phyloP scores from a whole-genome alignment of 2,888 invertebrate genomes.

The Euclidia mi region DNA sequence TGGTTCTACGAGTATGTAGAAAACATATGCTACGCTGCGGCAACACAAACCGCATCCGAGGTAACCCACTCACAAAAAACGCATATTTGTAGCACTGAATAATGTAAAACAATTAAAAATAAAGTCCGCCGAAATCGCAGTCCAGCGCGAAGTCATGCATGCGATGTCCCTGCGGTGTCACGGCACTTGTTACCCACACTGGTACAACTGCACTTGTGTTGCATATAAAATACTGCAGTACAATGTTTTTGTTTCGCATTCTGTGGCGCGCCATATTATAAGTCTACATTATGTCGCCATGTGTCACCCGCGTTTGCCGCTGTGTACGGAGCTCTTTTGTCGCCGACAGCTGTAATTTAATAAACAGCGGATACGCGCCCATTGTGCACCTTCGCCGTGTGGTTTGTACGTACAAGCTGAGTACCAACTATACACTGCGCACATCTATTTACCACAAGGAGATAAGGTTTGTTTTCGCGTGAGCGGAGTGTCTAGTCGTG shows the following conservation, averaged over 20 bases:
- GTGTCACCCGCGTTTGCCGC: too few species aligned
- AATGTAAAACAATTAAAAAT: slow-evolving; percentile 2
- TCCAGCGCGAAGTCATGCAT: neutral
- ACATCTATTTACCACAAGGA: neutral
- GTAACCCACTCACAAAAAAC: too few species aligned
- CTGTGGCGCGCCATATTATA: slow-evolving; percentile 10
- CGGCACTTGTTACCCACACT: neutral
- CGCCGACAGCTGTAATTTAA: slow-evolving; percentile 52
- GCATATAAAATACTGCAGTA: slow-evolving; percentile 1
- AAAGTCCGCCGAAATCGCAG: neutral
- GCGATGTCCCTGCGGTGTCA: neutral
- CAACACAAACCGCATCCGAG: too few species aligned
- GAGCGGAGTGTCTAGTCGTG: too few species aligned
- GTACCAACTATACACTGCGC: neutral
- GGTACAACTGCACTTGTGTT: neutral
- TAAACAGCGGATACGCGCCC: slow-evolving; percentile 53
- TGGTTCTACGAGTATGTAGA: too few species aligned
- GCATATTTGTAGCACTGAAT: too few species aligned
- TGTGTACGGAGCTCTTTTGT: slow-evolving; percentile 40
- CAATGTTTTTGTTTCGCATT: neutral
- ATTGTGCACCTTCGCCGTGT: slow-evolving; percentile 55
- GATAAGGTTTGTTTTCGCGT: slow-evolving; percentile 9
- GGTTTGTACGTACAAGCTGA: slow-evolving; percentile 22
- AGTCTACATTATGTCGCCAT: slow-evolving; percentile 5
- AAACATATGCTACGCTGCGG: too few species aligned